Evolutionary conservation across 1,140 invertebrate species (phyloP).

Genomic region (Bombus superbus): DNA sequence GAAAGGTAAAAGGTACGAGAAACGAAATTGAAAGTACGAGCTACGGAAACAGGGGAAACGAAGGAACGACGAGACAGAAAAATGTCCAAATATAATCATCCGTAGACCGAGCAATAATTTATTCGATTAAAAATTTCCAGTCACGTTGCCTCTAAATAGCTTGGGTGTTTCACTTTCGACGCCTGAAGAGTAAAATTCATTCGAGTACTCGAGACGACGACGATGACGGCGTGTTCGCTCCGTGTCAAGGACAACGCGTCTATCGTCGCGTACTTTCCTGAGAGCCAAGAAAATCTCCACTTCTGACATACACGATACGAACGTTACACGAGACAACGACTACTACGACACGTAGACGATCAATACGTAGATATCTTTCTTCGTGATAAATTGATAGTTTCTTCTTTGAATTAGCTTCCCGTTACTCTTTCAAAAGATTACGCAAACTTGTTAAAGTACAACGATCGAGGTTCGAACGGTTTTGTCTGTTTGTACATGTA

Average conservation of each 20-base stretch:
- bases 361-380: background rate
- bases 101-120: background rate
- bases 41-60: background rate
- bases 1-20: background rate
- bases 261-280: slow-evolving; percentile 71
- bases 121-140: slow-evolving; percentile 45
- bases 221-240: slow-evolving; percentile 38
- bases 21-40: background rate
- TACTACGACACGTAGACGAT: background rate
- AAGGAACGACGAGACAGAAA: background rate
- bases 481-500: too few relatives aligned
- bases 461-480: background rate
- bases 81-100: background rate
- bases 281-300: slow-evolving; percentile 61
- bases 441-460: background rate
- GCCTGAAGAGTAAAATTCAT: slow-evolving; percentile 67
- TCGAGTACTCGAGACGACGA: slow-evolving; percentile 42
- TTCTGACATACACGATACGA: slow-evolving; percentile 21
- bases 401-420: background rate
- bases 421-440: slow-evolving; percentile 4
- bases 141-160: slow-evolving; percentile 55
- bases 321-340: background rate
- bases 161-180: slow-evolving; percentile 75
- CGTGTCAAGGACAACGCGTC: slow-evolving; percentile 80
- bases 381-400: background rate